Conservation (phyloP, 2,888 invertebrate genomes). For the Pammene fasciana region DNA sequence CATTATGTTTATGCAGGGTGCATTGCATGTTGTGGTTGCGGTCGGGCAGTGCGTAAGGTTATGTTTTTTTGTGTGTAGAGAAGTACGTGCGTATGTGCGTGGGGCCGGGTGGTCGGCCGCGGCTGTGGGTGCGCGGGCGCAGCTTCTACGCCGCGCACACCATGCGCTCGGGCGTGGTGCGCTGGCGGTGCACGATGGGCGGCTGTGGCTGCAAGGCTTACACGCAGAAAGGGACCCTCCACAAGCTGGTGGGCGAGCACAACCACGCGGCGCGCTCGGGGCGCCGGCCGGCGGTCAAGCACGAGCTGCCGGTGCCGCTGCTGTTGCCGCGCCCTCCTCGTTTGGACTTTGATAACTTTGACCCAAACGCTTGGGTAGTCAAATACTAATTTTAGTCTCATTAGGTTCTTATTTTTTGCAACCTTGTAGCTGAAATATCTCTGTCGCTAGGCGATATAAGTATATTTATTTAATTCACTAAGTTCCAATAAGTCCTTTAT, state of each 20-base stretch:
- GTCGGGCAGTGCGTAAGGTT: constrained; percentile 40
- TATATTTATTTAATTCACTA: not conserved
- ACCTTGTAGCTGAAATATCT: not conserved
- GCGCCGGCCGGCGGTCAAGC: constrained; percentile 56
- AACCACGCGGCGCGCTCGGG: constrained; percentile 74
- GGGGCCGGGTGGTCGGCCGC: constrained; percentile 76
- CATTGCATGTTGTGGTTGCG: constrained; percentile 1
- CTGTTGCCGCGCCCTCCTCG: constrained; percentile 67
- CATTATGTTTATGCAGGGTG: not conserved
- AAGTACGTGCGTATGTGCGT: constrained; percentile 73
- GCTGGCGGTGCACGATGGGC: constrained; percentile 80
- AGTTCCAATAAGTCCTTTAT: not conserved
- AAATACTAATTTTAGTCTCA: constrained; percentile 55
- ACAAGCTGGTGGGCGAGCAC: constrained; percentile 77
- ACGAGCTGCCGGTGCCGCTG: constrained; percentile 61
- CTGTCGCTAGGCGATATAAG: not conserved
- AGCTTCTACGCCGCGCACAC: constrained; percentile 80
- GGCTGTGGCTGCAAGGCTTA: constrained; percentile 80
- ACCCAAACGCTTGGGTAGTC: constrained; percentile 76
- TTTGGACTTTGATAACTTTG: constrained; percentile 72
- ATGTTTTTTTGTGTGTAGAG: constrained; percentile 58
- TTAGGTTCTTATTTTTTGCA: not conserved
- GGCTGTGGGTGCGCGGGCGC: constrained; percentile 78
- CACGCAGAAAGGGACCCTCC: constrained; percentile 74
- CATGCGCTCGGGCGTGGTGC: constrained; percentile 78